Evolutionary conservation across 2,113 vertebrate genomes (phyloP).

Genomic region (Platysteira castanea): DNA sequence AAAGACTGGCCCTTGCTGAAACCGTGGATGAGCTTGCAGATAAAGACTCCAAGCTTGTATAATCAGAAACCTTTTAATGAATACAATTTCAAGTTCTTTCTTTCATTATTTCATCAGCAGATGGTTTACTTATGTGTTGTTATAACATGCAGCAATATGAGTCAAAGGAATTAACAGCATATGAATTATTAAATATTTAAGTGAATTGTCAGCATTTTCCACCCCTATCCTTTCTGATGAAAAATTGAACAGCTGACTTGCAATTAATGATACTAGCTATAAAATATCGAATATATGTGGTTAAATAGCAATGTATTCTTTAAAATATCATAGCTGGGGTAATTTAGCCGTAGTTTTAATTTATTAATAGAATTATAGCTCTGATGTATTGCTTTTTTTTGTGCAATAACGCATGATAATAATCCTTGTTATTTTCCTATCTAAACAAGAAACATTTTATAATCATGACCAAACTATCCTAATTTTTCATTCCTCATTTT

Average conservation of each 20-base stretch:
- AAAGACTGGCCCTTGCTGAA: not conserved
- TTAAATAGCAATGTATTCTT: not conserved
- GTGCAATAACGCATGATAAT: not conserved
- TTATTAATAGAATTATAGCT: not conserved
- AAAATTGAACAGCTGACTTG: slow-evolving; percentile 1
- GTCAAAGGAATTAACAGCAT: slow-evolving; percentile 70
- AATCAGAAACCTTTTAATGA: slow-evolving; percentile 50
- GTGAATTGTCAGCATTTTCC: slow-evolving; percentile 45
- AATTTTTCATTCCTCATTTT: not conserved
- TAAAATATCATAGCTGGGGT: not conserved
- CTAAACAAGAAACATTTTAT: not conserved
- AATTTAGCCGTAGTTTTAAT: not conserved
- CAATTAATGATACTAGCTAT: not conserved
- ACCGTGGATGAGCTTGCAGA: not conserved
- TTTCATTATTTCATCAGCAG: slow-evolving; percentile 44
- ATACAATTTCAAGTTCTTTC: slow-evolving; percentile 29
- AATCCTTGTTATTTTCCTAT: not conserved
- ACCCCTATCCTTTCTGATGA: slow-evolving; percentile 25
- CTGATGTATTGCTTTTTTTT: not conserved
- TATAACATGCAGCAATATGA: slow-evolving; percentile 29
- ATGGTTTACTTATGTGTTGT: slow-evolving; percentile 54
- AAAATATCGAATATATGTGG: not conserved
- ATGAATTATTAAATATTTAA: slow-evolving; percentile 65
- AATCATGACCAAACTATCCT: not conserved
- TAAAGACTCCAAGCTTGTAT: not conserved